phyloP scores from a whole-genome alignment of 2,113 vertebrate genomes.

The Neopipo cinnamomea region DNA sequence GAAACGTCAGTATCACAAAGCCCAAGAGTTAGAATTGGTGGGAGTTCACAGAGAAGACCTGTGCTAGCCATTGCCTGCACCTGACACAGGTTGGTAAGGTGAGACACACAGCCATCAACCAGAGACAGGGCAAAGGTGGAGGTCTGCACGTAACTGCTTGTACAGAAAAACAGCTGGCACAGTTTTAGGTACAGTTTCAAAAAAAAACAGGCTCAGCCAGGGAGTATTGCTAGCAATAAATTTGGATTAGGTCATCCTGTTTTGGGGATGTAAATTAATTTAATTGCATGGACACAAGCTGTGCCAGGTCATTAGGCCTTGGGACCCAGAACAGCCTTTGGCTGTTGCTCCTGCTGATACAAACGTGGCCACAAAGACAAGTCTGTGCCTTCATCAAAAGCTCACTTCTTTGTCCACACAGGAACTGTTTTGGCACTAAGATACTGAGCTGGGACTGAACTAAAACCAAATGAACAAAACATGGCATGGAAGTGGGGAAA shows the following conservation, averaged over 20 bases:
- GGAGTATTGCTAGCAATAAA: not conserved
- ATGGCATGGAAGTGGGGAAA: not conserved
- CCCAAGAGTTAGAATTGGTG: not conserved
- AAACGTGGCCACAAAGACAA: not conserved
- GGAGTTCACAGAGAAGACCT: not conserved
- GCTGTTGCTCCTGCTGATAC: not conserved
- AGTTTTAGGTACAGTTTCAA: not conserved
- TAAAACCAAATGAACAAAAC: not conserved
- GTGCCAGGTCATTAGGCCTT: not conserved
- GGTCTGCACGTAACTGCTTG: accelerated
- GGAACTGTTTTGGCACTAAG: not conserved
- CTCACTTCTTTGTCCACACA: not conserved
- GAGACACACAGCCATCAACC: not conserved
- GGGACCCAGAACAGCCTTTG: not conserved
- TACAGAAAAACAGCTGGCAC: not conserved
- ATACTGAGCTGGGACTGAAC: not conserved
- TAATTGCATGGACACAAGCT: not conserved
- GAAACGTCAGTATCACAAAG: not conserved
- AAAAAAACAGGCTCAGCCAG: not conserved
- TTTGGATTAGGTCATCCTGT: not conserved
- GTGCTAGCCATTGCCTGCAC: not conserved
- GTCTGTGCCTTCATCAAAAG: not conserved
- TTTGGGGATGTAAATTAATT: not conserved
- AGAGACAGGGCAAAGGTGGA: not conserved
- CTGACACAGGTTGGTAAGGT: not conserved